phyloP scores from a whole-genome alignment of 2,113 vertebrate species.

The Lynx canadensis region DNA sequence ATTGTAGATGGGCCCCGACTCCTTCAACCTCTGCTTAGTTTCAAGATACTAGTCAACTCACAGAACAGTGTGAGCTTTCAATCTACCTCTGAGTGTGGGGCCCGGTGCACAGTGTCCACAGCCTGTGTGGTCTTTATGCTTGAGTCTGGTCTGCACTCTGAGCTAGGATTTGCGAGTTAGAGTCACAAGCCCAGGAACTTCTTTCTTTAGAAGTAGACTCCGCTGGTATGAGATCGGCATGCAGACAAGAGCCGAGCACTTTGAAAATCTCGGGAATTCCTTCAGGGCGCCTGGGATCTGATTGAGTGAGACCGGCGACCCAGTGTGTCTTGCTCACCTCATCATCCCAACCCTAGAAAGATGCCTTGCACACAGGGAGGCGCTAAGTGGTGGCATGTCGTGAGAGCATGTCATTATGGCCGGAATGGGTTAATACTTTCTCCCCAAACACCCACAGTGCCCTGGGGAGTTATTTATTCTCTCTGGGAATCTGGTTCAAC shows the following conservation, averaged over 20 bases:
- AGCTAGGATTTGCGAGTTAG: not conserved
- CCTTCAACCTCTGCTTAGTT: not conserved
- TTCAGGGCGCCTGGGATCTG: not conserved
- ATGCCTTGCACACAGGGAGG: not conserved
- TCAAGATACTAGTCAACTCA: not conserved
- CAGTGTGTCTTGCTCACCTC: too few relatives aligned
- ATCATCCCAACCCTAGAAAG: not conserved
- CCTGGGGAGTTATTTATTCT: not conserved
- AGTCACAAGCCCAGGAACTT: not conserved
- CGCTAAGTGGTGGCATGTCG: accelerated
- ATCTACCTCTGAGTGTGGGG: accelerated
- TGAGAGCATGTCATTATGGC: not conserved
- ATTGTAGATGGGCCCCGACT: not conserved
- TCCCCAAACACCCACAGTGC: not conserved
- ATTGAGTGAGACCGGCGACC: not conserved
- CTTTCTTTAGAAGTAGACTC: not conserved
- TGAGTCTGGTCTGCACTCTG: too few relatives aligned
- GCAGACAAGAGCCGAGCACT: not conserved
- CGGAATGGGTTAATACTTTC: not conserved
- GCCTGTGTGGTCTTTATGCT: too few relatives aligned
- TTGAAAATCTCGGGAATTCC: not conserved
- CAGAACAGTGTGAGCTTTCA: not conserved
- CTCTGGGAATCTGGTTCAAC: not conserved
- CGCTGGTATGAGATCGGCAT: not conserved
- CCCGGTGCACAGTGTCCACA: accelerated